Evolutionary conservation across 2,113 vertebrate species (phyloP).

Genomic region (Gallinago undulata): DNA sequence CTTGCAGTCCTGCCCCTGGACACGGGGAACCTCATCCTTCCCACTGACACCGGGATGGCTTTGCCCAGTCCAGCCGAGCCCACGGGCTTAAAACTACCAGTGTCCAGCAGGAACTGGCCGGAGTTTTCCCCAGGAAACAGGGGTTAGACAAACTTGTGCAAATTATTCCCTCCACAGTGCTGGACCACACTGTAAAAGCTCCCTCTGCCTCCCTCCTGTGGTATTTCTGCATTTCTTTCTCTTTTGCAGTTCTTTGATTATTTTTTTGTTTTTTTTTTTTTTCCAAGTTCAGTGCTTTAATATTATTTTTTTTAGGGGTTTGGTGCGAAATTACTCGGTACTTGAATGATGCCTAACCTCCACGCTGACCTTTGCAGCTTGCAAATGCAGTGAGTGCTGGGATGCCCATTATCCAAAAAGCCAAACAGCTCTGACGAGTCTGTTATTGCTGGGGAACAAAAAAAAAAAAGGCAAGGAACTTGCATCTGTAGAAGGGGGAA

Average conservation of each 20-base stretch:
- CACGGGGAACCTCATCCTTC: rapidly evolving
- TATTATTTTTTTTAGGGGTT: not conserved
- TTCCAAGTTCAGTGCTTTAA: too few species aligned
- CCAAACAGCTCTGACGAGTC: not conserved
- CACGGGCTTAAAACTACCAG: not conserved
- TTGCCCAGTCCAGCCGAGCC: not conserved
- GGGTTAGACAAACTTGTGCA: not conserved
- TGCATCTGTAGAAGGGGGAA: not conserved
- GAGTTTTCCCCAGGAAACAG: not conserved
- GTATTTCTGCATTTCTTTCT: not conserved
- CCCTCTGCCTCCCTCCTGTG: slow-evolving; percentile 42
- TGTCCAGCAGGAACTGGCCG: not conserved
- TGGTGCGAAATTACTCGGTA: not conserved
- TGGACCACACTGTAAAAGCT: not conserved
- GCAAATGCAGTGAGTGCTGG: rapidly evolving
- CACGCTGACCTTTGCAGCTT: not conserved
- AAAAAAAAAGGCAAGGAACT: not conserved
- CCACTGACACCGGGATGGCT: not conserved
- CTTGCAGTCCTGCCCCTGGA: rapidly evolving
- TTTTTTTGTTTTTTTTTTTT: not conserved
- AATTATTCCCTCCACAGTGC: rapidly evolving
- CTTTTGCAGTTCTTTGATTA: not conserved
- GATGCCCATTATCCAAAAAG: not conserved
- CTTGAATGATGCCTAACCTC: not conserved
- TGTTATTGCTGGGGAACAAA: not conserved